Evolutionary conservation across 1,140 invertebrate species (phyloP).

Genomic region (Saxidomus purpurata): DNA sequence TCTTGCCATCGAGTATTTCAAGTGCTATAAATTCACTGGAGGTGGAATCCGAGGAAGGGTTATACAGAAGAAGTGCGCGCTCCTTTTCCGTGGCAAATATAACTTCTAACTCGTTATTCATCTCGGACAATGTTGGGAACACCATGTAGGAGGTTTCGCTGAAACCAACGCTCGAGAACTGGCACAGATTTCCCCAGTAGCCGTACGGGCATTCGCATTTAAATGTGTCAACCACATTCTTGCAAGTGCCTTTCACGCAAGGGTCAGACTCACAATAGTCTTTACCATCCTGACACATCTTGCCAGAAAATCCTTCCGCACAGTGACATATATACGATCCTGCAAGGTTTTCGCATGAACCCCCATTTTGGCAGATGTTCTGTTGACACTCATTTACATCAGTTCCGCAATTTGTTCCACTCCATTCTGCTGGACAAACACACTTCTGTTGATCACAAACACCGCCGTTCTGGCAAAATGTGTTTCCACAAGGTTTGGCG

Average conservation of each 20-base stretch:
- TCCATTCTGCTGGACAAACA: slow-evolving; percentile 92
- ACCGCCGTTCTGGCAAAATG: slow-evolving; percentile 96
- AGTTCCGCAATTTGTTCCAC: slow-evolving; percentile 92
- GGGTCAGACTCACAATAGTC: slow-evolving; percentile 76
- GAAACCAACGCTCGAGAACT: slow-evolving; percentile 96
- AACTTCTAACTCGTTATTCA: slow-evolving; percentile 94
- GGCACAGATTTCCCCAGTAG: slow-evolving; percentile 95
- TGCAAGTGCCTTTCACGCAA: slow-evolving; percentile 91
- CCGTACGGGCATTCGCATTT: slow-evolving; percentile 92
- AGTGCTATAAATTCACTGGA: slow-evolving; percentile 94
- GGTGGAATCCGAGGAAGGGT: slow-evolving; percentile 90
- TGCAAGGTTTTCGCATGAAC: slow-evolving; percentile 80
- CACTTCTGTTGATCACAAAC: slow-evolving; percentile 95
- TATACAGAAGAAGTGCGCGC: slow-evolving; percentile 95
- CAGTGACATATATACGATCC: slow-evolving; percentile 93
- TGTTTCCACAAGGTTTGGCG: slow-evolving; percentile 91
- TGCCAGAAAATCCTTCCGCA: slow-evolving; percentile 94
- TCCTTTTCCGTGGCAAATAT: slow-evolving; percentile 95
- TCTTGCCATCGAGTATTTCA: slow-evolving; percentile 93
- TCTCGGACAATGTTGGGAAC: slow-evolving; percentile 93
- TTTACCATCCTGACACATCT: slow-evolving; percentile 89
- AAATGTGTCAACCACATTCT: slow-evolving; percentile 89
- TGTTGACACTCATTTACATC: slow-evolving; percentile 97
- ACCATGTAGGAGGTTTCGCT: slow-evolving; percentile 95
- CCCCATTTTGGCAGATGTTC: slow-evolving; percentile 85